Conservation (phyloP, 2,888 invertebrate genomes). For the Asteroscopus sphinx region DNA sequence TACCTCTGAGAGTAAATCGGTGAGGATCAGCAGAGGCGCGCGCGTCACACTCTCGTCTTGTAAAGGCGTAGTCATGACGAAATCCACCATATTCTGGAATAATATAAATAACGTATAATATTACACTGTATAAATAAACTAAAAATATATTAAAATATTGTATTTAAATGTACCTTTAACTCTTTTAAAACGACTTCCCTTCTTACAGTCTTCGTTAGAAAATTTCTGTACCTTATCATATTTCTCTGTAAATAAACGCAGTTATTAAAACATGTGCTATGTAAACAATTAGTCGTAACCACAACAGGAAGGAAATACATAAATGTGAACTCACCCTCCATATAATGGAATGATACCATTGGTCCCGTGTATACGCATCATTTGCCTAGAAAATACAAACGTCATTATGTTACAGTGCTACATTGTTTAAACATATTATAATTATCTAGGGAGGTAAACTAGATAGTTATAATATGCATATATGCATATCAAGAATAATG, state of each 20-base stretch:
- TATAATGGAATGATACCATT: slow-evolving; percentile 94
- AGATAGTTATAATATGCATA: too few relatives aligned
- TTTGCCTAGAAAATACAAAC: slow-evolving; percentile 88
- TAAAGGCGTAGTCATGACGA: slow-evolving; percentile 93
- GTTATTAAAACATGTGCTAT: slow-evolving; percentile 22
- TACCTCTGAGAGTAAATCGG: slow-evolving; percentile 92
- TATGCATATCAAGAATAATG: not conserved
- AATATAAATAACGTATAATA: slow-evolving; percentile 31
- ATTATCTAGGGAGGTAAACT: slow-evolving; percentile 22
- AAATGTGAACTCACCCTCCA: slow-evolving; percentile 91
- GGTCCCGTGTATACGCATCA: slow-evolving; percentile 94
- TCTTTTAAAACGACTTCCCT: slow-evolving; percentile 94
- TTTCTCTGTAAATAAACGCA: slow-evolving; percentile 90
- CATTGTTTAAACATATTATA: slow-evolving; percentile 23
- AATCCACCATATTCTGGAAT: slow-evolving; percentile 93
- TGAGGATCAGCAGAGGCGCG: slow-evolving; percentile 93
- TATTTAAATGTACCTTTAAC: slow-evolving; percentile 90
- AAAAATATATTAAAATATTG: not conserved
- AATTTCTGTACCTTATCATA: slow-evolving; percentile 93
- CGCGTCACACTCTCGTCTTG: slow-evolving; percentile 94
- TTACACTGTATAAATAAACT: slow-evolving; percentile 2
- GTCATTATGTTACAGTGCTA: slow-evolving; percentile 13
- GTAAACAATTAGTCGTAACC: slow-evolving; percentile 31
- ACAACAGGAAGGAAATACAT: slow-evolving; percentile 46
- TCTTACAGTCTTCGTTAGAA: slow-evolving; percentile 91